A percentile compares a stretch with the other conserved stretches of the same genome.
phyloP scores from a whole-genome alignment of 2,113 vertebrate genomes.

The Seriola aureovittata region DNA sequence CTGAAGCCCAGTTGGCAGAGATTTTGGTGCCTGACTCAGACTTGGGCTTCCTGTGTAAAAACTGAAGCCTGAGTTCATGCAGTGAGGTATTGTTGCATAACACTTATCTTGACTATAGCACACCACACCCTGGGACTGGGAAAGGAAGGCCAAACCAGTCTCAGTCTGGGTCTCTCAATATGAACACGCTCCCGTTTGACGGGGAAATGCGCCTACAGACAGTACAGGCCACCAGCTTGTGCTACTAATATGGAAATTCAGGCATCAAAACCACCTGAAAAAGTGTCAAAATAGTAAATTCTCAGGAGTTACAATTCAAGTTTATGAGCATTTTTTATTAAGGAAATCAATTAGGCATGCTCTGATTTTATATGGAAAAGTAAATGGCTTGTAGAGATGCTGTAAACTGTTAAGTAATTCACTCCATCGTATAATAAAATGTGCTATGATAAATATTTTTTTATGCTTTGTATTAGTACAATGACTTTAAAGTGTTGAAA shows the following conservation, averaged over 20 bases:
- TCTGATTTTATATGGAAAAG: conserved; percentile 69
- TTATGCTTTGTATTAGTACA: conserved; percentile 1
- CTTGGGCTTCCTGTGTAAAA: conserved; percentile 78
- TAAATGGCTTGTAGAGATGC: conserved; percentile 50
- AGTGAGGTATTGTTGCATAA: conserved; percentile 79
- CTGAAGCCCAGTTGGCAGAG: conserved; percentile 65
- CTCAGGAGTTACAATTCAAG: conserved; percentile 2
- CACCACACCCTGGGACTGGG: conserved; percentile 76
- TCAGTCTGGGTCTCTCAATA: conserved; percentile 57
- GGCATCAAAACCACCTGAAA: conserved; percentile 27
- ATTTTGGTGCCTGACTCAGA: conserved; percentile 74
- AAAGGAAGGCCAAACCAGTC: conserved; percentile 66
- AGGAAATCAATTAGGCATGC: conserved; percentile 59
- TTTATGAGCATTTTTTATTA: conserved; percentile 57
- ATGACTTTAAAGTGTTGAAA: conserved; percentile 16
- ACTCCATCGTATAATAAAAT: conserved; percentile 38
- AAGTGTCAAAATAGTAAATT: conserved; percentile 26
- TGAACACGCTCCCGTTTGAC: conserved; percentile 40
- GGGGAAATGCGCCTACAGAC: conserved; percentile 7
- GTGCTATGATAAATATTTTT: conserved; percentile 18
- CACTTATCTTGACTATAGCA: conserved; percentile 75
- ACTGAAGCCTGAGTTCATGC: conserved; percentile 68
- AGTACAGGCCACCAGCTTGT: background rate
- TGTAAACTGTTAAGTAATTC: conserved; percentile 46
- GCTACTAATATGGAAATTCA: conserved; percentile 15